phyloP scores from a whole-genome alignment of 1,140 invertebrate genomes.

The Polypedilum pembai region DNA sequence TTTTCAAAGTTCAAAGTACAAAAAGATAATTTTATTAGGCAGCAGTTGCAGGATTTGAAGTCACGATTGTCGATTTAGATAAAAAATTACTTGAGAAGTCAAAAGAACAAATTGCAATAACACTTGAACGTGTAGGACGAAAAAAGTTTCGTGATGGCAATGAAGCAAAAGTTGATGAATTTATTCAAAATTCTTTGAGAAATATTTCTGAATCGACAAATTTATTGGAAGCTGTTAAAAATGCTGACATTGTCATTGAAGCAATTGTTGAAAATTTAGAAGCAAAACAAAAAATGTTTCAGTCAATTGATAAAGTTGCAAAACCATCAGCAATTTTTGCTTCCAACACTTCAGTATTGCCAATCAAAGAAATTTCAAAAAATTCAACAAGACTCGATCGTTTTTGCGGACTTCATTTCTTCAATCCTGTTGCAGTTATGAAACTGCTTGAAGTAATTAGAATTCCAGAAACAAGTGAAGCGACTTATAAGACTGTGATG shows the following conservation, averaged over 20 bases:
- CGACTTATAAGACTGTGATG: slow-evolving; percentile 62
- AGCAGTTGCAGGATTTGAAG: slow-evolving; percentile 66
- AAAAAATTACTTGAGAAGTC: slow-evolving; percentile 63
- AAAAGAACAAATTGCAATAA: slow-evolving; percentile 57
- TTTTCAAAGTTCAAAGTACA: background rate
- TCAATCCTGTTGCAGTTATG: slow-evolving; percentile 90
- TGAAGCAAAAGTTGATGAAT: slow-evolving; percentile 55
- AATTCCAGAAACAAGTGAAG: slow-evolving; percentile 63
- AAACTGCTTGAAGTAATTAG: slow-evolving; percentile 74
- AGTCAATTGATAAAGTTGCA: slow-evolving; percentile 54
- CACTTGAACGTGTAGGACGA: slow-evolving; percentile 66
- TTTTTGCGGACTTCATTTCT: slow-evolving; percentile 84
- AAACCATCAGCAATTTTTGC: slow-evolving; percentile 67
- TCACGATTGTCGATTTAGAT: slow-evolving; percentile 67
- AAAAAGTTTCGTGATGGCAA: slow-evolving; percentile 70
- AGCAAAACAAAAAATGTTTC: slow-evolving; percentile 72
- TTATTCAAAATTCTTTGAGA: slow-evolving; percentile 53
- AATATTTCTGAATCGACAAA: slow-evolving; percentile 56
- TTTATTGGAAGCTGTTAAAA: slow-evolving; percentile 51
- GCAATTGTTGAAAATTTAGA: slow-evolving; percentile 81
- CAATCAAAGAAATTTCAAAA: slow-evolving; percentile 76
- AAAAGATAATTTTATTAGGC: slow-evolving; percentile 50
- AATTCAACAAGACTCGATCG: slow-evolving; percentile 54
- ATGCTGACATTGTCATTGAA: slow-evolving; percentile 73
- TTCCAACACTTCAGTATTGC: slow-evolving; percentile 83